phyloP scores from a whole-genome alignment of 2,797 vertebrate species.

The Clarias laeviceps region DNA sequence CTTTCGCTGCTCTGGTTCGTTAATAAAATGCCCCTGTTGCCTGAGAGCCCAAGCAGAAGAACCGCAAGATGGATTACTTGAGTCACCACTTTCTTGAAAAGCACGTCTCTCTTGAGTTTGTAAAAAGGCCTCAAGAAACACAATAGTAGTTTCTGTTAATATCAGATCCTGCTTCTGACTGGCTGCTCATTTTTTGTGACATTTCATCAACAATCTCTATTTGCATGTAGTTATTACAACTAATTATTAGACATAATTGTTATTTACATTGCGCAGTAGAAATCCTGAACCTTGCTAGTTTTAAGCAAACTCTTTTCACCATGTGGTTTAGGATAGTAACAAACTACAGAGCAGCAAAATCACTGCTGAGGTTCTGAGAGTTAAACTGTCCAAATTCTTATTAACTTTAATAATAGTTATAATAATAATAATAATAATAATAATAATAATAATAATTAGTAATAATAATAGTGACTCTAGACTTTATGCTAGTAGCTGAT shows the following conservation, averaged over 20 bases:
- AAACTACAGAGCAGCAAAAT: background rate
- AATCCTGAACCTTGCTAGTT: background rate
- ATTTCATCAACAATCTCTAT: background rate
- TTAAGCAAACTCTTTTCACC: background rate
- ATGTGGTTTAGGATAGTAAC: background rate
- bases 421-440: too few species aligned
- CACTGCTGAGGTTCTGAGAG: background rate
- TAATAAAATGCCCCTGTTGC: too few species aligned
- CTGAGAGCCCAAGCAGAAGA: background rate
- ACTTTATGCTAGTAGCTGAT: background rate
- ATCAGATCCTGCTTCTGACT: background rate
- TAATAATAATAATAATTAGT: too few species aligned
- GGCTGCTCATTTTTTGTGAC: background rate
- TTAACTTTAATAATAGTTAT: background rate
- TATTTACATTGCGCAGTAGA: background rate
- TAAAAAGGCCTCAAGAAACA: background rate
- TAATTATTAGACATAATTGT: background rate
- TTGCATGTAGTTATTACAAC: background rate
- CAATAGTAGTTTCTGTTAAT: background rate
- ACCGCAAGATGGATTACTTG: background rate
- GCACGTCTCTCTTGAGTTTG: background rate
- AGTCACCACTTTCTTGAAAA: background rate
- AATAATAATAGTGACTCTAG: background rate
- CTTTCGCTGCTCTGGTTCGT: too few species aligned
- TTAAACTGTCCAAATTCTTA: background rate